A percentile compares a stretch with the other conserved stretches of the same genome.
These are phyloP conservation scores for Geococcyx californianus DNA, from an alignment of 2,113 vertebrate species.

Conservation along the genomic window DNA sequence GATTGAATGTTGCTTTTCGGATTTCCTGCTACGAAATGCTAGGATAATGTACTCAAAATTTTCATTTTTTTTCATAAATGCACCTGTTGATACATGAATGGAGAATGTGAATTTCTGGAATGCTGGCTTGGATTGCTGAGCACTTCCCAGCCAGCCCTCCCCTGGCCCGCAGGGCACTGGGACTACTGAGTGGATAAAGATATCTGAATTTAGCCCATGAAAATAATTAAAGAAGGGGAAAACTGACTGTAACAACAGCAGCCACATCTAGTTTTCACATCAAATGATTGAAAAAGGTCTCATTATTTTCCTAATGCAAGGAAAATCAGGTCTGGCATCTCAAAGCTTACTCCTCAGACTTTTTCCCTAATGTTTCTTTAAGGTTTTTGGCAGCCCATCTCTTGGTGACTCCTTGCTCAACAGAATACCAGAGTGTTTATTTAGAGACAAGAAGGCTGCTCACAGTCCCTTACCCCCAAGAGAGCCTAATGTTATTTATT, in stretches of 20 bases:
- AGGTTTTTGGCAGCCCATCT: neutral
- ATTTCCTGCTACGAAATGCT: neutral
- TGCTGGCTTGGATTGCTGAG: neutral
- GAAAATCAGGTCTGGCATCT: neutral
- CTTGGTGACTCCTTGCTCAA: neutral
- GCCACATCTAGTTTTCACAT: neutral
- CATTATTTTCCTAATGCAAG: neutral
- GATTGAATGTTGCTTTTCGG: neutral
- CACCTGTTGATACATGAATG: neutral
- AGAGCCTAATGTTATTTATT: neutral
- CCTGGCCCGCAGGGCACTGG: accelerated
- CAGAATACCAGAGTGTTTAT: neutral
- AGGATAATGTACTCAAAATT: neutral
- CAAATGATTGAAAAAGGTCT: neutral
- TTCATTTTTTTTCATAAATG: neutral
- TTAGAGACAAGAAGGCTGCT: neutral
- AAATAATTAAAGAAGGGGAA: neutral
- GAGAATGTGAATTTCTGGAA: neutral
- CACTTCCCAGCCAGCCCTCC: accelerated
- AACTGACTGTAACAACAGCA: neutral
- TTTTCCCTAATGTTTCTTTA: neutral
- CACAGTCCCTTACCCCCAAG: neutral
- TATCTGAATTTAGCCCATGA: neutral
- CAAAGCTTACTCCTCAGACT: neutral
- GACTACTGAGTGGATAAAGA: neutral